Base-by-base conservation (phyloP, 2,888 invertebrate species). In the Idaea biselata region DNA sequence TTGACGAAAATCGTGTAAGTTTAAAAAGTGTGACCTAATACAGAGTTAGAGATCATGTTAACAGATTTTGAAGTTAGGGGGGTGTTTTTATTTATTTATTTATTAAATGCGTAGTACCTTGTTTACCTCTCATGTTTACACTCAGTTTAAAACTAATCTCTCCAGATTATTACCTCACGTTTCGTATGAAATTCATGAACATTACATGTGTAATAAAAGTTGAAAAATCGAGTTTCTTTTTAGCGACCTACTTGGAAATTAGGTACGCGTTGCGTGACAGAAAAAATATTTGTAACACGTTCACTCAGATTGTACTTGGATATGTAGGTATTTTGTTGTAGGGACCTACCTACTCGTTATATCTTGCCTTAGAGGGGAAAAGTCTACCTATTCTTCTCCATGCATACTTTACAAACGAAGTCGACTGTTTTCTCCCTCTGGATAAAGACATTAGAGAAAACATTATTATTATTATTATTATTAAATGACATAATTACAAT, bases 211-310 rank as follows among this genome's bases (percentile, higher is more conserved):
- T 59, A 44, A 63, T 61, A 61, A 63, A 60, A 59, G 58, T 63
- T 60, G 17, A 60, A 62, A 60, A 59, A 16, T 56, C 18, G 56
- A 18, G 56, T 56, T n/a, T 16, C 33, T 8, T 58, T 16, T 55
- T 7, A 58, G 55, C 14, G 60, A 58, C 55, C 59, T 63, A 60
- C 59, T 59, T 66, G 31, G 58, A 58, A 44, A 44, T 44, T 44
- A 44, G 60, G 54, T 63, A 63, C 65, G 61, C 65, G 60, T 61
- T 66, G 65, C 65, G 65, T 66, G 33, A 16, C 18, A 17, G 18
- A 62, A 62, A 58, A 58, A 14, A 56, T 56, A n/a, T 16, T 55
- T 54, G 14, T 56, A 57, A 59, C 53, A 60, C 61, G 58, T 60
- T 58, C 58, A 57, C 25, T 25, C 25, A 25, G 25, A 25, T 25